A percentile compares a stretch with the other conserved stretches of the same genome.
These are phyloP conservation scores for Noctilio leporinus DNA, from an alignment of 2,113 vertebrate genomes.

Conservation along the genomic window DNA sequence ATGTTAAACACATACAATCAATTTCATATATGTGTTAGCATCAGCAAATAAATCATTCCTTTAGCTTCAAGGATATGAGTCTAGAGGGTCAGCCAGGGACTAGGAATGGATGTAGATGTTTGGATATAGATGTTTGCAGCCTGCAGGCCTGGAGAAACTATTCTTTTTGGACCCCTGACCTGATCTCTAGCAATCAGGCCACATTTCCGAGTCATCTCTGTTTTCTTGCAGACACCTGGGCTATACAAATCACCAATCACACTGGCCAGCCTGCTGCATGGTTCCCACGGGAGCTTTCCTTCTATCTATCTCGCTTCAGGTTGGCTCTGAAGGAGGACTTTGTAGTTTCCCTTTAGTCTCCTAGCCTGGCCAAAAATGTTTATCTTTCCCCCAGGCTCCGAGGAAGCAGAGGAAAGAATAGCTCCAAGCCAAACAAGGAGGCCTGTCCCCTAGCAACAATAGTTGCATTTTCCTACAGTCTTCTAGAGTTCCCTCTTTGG, in stretches of 20 bases:
- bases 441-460: not conserved
- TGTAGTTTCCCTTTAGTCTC: not conserved
- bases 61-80: not conserved
- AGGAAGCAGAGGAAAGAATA: not conserved
- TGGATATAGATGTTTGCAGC: not conserved
- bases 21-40: not conserved
- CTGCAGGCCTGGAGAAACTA: not conserved
- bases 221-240: not conserved
- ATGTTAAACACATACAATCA: not conserved
- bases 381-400: not conserved
- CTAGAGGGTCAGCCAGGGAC: not conserved
- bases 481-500: slow-evolving; percentile 7
- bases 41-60: not conserved
- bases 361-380: not conserved
- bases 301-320: not conserved
- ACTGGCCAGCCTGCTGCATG: not conserved
- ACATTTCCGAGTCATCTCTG: not conserved
- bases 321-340: not conserved
- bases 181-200: not conserved
- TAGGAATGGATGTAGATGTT: not conserved
- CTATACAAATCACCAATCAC: not conserved
- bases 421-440: not conserved
- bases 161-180: not conserved
- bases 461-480: not conserved
- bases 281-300: not conserved